Percentiles rank a stretch among this genome's conserved stretches.
phyloP scores from a whole-genome alignment of 2,888 invertebrate species.

The Nemotelus pantherinus region DNA sequence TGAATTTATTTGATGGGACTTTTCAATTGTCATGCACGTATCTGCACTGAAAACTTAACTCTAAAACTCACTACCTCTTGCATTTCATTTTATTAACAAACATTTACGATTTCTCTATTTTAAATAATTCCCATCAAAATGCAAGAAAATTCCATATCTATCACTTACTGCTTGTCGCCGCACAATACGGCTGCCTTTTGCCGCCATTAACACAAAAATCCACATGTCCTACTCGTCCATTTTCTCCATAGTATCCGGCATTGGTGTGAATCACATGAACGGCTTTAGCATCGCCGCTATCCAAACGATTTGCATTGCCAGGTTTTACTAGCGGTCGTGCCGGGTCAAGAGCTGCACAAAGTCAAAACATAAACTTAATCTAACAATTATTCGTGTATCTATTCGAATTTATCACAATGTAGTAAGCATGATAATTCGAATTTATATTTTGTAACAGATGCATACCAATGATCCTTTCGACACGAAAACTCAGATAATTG shows the following conservation, averaged over 20 bases:
- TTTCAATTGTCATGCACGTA: too few species aligned
- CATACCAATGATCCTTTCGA: conserved; percentile 77
- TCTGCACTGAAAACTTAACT: too few species aligned
- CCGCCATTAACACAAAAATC: conserved; percentile 86
- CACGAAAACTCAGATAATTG: conserved; percentile 75
- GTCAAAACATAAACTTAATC: background rate
- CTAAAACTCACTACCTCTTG: too few species aligned
- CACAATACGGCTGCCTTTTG: conserved; percentile 77
- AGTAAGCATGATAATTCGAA: conserved; percentile 1
- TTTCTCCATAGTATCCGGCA: conserved; percentile 82
- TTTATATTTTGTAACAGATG: conserved; percentile 25
- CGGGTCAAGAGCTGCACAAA: conserved; percentile 73
- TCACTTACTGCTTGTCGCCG: conserved; percentile 72
- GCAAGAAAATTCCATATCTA: background rate
- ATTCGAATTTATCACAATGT: background rate
- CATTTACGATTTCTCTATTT: too few species aligned
- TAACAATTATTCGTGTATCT: background rate
- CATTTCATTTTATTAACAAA: too few species aligned
- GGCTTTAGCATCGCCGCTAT: conserved; percentile 78
- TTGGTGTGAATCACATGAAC: conserved; percentile 84
- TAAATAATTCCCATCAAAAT: too few species aligned
- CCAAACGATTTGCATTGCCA: conserved; percentile 71
- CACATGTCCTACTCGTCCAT: conserved; percentile 77
- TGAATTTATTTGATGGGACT: too few species aligned
- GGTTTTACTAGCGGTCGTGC: conserved; percentile 77